Evolutionary conservation across 2,888 invertebrate genomes (phyloP).

Genomic region (Drosophila subquinaria): DNA sequence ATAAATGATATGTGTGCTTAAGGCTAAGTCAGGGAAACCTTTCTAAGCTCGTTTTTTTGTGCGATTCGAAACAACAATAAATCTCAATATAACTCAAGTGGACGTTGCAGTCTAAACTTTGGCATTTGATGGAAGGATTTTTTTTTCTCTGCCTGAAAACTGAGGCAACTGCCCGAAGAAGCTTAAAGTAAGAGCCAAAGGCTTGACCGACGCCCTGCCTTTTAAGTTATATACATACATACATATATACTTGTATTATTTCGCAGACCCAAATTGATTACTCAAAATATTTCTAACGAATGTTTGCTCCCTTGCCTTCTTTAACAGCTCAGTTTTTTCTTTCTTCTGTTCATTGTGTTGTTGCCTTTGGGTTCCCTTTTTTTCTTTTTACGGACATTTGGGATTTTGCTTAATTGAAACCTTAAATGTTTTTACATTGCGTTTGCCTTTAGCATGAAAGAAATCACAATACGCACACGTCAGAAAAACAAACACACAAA

Average conservation of each 20-base stretch:
- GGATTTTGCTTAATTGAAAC: conserved; percentile 77
- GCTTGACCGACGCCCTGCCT: conserved; percentile 40
- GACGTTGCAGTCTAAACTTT: conserved; percentile 72
- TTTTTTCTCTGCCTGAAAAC: conserved; percentile 21
- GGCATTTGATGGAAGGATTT: conserved; percentile 75
- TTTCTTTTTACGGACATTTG: conserved; percentile 42
- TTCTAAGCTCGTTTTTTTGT: conserved; percentile 21
- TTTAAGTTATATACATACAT: conserved; percentile 20
- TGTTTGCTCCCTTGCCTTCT: conserved; percentile 3
- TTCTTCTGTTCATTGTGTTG: conserved; percentile 34
- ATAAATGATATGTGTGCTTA: conserved; percentile 66
- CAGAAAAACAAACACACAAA: conserved; percentile 19
- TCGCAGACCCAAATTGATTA: conserved; percentile 69
- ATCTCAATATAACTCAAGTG: conserved; percentile 79
- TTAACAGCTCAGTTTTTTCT: conserved; percentile 19
- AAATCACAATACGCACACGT: conserved; percentile 30
- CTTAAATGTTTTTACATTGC: conserved; percentile 76
- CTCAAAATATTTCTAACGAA: conserved; percentile 61
- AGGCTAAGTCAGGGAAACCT: conserved; percentile 11
- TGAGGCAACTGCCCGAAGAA: conserved; percentile 21
- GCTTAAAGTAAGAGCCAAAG: conserved; percentile 44
- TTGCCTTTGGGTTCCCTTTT: conserved; percentile 32
- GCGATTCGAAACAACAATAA: conserved; percentile 57
- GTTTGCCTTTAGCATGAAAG: conserved; percentile 49
- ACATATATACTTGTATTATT: conserved; percentile 24